phyloP scores from a whole-genome alignment of 2,888 invertebrate species.

The Petrolisthes cinctipes region DNA sequence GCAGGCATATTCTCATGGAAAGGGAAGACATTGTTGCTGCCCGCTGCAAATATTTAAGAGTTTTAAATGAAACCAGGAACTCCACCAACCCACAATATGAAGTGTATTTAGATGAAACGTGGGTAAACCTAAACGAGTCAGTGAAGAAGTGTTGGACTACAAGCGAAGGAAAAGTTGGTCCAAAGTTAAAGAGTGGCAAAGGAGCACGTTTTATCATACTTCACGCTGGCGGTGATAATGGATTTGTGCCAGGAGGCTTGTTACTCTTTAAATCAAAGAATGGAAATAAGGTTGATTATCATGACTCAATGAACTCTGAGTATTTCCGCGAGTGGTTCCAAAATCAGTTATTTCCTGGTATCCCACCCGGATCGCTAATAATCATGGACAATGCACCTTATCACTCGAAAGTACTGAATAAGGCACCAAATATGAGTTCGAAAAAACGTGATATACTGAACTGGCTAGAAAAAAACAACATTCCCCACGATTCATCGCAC shows the following conservation, averaged over 20 bases:
- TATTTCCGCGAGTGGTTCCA: conserved; percentile 2
- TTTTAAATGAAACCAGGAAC: not conserved
- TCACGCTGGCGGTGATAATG: conserved; percentile 1
- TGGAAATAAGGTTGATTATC: conserved; percentile 19
- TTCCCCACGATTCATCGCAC: too few species aligned
- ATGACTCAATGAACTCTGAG: conserved; percentile 9
- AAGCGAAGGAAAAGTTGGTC: too few species aligned
- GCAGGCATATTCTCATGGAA: conserved; percentile 8
- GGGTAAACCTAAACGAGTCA: conserved; percentile 17
- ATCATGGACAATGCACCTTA: conserved; percentile 25
- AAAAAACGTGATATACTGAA: too few species aligned
- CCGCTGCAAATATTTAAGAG: not conserved
- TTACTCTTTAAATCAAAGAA: conserved; percentile 10
- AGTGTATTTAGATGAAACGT: conserved; percentile 18
- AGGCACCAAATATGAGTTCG: too few species aligned
- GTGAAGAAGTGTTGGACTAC: too few species aligned
- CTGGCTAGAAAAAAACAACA: too few species aligned
- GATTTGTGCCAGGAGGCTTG: conserved; percentile 16
- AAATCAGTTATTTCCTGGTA: conserved; percentile 3
- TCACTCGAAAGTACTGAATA: too few species aligned
- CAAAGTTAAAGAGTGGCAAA: too few species aligned
- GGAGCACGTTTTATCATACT: conserved; percentile 17
- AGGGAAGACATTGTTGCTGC: conserved; percentile 2
- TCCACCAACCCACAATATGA: not conserved
- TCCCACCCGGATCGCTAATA: not conserved